Conservation (phyloP, 2,113 vertebrate genomes). For the Cebus imitator region DNA sequence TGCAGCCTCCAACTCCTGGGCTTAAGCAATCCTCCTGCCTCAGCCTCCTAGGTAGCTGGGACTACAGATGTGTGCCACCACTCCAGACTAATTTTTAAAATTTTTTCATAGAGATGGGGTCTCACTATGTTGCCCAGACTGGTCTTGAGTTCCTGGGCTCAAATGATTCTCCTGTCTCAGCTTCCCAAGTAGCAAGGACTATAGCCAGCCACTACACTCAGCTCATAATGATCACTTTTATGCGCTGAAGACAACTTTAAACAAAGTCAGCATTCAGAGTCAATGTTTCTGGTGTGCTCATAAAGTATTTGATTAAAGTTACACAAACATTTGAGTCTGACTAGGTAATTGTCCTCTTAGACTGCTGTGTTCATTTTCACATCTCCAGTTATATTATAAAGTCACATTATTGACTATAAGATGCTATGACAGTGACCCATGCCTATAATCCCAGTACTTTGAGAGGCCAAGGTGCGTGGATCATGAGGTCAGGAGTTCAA, state of each 20-base stretch:
- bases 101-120: background rate
- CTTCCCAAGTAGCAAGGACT: background rate
- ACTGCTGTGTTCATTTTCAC: constrained; percentile 21
- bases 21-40: background rate
- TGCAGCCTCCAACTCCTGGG: background rate
- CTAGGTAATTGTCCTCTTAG: background rate
- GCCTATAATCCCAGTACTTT: too few species aligned
- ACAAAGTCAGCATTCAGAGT: background rate
- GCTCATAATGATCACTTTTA: background rate
- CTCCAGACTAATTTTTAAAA: background rate
- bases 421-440: background rate
- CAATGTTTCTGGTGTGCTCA: background rate
- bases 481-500: too few species aligned
- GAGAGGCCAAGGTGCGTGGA: too few species aligned
- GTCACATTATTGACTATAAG: background rate
- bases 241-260: background rate
- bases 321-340: background rate
- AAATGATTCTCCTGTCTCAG: background rate
- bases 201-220: background rate
- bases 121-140: background rate
- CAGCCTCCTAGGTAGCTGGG: background rate
- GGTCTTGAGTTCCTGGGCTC: background rate
- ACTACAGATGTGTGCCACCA: background rate
- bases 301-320: background rate
- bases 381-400: constrained; percentile 3